Conservation (phyloP, 1,140 invertebrate genomes). For the Drosophila repletoides region DNA sequence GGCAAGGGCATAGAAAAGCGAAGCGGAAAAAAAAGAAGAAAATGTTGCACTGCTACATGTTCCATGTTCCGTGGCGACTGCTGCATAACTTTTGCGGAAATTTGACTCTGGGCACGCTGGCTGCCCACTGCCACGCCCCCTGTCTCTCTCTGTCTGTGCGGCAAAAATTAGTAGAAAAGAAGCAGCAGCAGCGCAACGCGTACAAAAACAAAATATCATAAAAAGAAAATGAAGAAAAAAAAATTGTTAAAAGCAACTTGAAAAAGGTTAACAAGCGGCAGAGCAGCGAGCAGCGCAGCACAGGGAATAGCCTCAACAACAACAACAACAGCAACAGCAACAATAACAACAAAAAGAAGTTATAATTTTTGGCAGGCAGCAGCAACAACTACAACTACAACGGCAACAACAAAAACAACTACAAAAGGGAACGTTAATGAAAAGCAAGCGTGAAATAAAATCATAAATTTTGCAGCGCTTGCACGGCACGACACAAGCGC, state of each 20-base stretch:
- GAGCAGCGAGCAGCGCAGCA: slow-evolving; percentile 37
- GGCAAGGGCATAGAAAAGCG: slow-evolving; percentile 7
- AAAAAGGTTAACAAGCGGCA: slow-evolving; percentile 76
- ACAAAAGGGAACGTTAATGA: slow-evolving; percentile 66
- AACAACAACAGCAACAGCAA: slow-evolving; percentile 27
- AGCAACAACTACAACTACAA: slow-evolving; percentile 27
- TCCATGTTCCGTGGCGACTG: slow-evolving; percentile 51
- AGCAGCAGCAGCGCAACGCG: slow-evolving; percentile 30
- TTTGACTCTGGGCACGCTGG: slow-evolving; percentile 55
- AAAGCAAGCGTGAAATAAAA: slow-evolving; percentile 81
- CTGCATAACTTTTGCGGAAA: slow-evolving; percentile 74
- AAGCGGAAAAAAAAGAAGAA: slow-evolving; percentile 28
- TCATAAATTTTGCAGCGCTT: slow-evolving; percentile 74
- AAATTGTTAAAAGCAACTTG: slow-evolving; percentile 54
- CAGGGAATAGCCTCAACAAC: slow-evolving; percentile 47
- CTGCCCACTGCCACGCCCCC: slow-evolving; percentile 31
- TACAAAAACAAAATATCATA: too few relatives aligned
- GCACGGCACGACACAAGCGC: slow-evolving; percentile 18
- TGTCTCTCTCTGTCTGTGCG: slow-evolving; percentile 17
- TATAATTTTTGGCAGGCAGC: slow-evolving; percentile 65
- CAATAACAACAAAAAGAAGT: slow-evolving; percentile 48
- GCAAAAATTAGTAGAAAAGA: slow-evolving; percentile 68
- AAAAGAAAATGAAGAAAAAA: slow-evolving; percentile 28
- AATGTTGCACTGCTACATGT: slow-evolving; percentile 56
- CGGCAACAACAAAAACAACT: slow-evolving; percentile 17